Evolutionary conservation across 2,113 vertebrate species (phyloP), one percentile per base, ranked within the genome.

Genomic region (Perognathus longimembris): DNA sequence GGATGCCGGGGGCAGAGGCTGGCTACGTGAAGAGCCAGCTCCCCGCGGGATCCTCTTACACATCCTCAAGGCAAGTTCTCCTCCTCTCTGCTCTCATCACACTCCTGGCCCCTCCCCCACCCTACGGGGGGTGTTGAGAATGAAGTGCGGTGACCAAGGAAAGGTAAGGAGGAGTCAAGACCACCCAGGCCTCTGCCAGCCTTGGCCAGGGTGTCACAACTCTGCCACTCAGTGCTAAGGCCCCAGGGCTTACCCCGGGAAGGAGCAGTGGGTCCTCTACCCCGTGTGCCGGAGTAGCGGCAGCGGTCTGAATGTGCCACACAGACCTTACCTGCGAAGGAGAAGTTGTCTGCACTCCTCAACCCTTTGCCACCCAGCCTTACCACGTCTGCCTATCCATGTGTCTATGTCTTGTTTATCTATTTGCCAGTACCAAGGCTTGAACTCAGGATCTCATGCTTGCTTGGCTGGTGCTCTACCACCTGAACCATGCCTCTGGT

Each of bases 341-440:
- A 63, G 45, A 54, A 63, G 67, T 30, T 10, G 15, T 40, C 76
- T 30, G 4, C 17, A 0, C 57, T 24, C 26, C 3, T 10, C 70
- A 81, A 89, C 78, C 74, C 45, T 59, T 80, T 28, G 5, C 50
- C 15, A 54, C 17, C 59, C 36, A 32, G 42, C 3, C 76, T n/a
- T 34, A 32, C 91, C 93, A 90, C 95, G 92, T 89, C 88, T 94
- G 50, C 50, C 15, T 54, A 54, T 54, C 17, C 50, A 54, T 54
- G 50, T 54, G 50, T 54, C 17, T 54, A 15, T 54, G 50, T 54
- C 2, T 18, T 54, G 15, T 54, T 54, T 54, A 54, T 54, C 17
- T 18, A 54, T 54, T 54, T 54, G 12, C 50, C 50, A 54, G 50
- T 54, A 54, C 50, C 50, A 54, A 14, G 17, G 50, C 50, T 54